phyloP scores from a whole-genome alignment of 2,113 vertebrate genomes.

The Lophotis ruficrista region DNA sequence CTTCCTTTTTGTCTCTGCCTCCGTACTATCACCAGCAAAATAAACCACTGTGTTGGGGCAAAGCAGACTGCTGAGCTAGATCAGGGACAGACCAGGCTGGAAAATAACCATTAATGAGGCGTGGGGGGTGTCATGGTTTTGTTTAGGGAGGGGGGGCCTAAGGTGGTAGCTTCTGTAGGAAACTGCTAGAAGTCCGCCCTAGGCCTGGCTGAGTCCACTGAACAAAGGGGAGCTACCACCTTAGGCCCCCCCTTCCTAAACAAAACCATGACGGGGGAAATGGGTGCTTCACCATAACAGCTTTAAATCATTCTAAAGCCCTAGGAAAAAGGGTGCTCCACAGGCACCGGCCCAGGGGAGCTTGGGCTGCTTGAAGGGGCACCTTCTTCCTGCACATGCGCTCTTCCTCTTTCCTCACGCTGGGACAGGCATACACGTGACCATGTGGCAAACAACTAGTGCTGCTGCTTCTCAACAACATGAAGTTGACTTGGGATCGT shows the following conservation, averaged over 20 bases:
- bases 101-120: neutral
- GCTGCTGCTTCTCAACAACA: neutral
- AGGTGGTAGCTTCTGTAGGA: no score
- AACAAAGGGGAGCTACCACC: no score
- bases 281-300: neutral
- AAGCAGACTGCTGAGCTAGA: neutral
- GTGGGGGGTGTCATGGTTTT: no score
- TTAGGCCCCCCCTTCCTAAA: no score
- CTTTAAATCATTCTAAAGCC: neutral
- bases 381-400: neutral
- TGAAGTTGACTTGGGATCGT: neutral
- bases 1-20: neutral
- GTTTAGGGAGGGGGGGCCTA: no score
- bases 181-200: no score
- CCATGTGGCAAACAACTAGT: neutral
- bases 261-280: no score
- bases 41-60: neutral
- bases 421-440: fast-evolving
- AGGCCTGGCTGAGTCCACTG: no score
- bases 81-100: neutral
- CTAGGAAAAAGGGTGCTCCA: neutral
- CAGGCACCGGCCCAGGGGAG: neutral
- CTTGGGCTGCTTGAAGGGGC: neutral
- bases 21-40: neutral
- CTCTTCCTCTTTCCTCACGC: neutral